These are phyloP conservation scores for Agrotis clavis DNA, from an alignment of 2,888 invertebrate genomes.

Conservation along the genomic window DNA sequence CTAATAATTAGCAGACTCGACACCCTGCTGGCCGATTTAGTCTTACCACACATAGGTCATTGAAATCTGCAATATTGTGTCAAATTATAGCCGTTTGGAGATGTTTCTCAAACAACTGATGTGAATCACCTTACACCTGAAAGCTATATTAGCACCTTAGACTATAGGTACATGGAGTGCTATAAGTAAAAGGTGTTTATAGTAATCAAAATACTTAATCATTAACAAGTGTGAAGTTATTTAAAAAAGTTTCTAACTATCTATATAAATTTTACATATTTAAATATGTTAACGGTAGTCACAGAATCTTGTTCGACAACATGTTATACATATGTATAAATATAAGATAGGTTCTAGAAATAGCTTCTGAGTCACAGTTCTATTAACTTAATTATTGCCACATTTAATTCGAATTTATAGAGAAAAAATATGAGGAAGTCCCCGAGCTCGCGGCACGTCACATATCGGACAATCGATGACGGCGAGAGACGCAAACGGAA, in stretches of 20 bases:
- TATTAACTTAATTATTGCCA: constrained; percentile 19
- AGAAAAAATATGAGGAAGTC: constrained; percentile 52
- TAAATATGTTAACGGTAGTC: constrained; percentile 1
- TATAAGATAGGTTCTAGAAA: constrained; percentile 1
- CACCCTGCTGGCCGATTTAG: not conserved
- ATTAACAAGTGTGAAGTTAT: not conserved
- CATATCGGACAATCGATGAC: constrained; percentile 57
- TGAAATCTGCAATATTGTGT: not conserved
- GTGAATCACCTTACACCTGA: not conserved
- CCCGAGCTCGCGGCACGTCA: constrained; percentile 51
- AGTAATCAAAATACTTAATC: not conserved
- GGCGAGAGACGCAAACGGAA: constrained; percentile 59
- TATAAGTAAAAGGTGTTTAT: not conserved
- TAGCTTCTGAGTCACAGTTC: constrained; percentile 28
- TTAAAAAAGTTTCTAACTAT: not conserved
- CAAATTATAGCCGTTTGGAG: not conserved
- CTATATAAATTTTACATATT: not conserved
- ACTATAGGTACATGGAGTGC: not conserved
- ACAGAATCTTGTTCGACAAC: not conserved
- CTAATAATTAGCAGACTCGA: no score
- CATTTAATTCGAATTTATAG: constrained; percentile 16
- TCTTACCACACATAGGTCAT: not conserved
- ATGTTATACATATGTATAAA: not conserved
- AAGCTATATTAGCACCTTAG: not conserved
- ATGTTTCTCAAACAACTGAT: not conserved